Evolutionary conservation across 2,888 invertebrate genomes (phyloP).

Genomic region (Chamaedrilus cognettii): DNA sequence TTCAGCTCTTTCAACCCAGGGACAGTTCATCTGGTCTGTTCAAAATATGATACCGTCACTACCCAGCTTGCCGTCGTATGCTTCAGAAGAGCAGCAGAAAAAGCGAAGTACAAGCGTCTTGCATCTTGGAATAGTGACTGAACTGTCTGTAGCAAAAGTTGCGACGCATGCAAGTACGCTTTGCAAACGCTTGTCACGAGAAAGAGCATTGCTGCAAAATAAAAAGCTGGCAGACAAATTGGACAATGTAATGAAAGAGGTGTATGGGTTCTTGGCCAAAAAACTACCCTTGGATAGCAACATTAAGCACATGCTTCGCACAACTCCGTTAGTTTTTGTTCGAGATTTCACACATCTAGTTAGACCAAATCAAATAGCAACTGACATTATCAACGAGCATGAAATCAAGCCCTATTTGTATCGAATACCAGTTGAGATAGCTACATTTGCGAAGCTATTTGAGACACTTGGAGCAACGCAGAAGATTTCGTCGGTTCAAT

Average conservation of each 20-base stretch:
- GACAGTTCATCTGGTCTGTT: constrained; percentile 36
- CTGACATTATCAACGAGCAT: constrained; percentile 38
- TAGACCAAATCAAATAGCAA: constrained; percentile 35
- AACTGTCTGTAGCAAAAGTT: constrained; percentile 29
- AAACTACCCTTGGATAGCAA: neutral
- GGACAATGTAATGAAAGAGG: constrained; percentile 34
- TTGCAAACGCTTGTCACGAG: constrained; percentile 12
- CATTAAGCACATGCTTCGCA: constrained; percentile 6
- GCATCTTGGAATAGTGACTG: constrained; percentile 30
- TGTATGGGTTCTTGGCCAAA: constrained; percentile 32
- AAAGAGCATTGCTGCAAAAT: neutral
- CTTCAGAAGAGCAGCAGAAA: too few relatives aligned
- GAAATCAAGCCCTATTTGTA: constrained; percentile 40
- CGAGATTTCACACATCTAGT: constrained; percentile 33
- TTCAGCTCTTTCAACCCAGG: constrained; percentile 34
- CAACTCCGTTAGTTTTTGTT: constrained; percentile 30
- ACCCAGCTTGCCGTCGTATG: too few relatives aligned
- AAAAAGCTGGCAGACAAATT: constrained; percentile 16
- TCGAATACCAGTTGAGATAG: constrained; percentile 38
- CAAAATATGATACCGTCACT: constrained; percentile 35
- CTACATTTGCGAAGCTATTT: constrained; percentile 38
- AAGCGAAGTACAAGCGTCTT: too few relatives aligned
- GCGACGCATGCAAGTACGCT: constrained; percentile 29
- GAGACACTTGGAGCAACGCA: constrained; percentile 36
- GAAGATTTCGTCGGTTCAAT: too few relatives aligned